Evolutionary conservation across 1,140 invertebrate genomes (phyloP), one percentile per base, ranked within the genome.

Genomic region (Agrypnia vestita): DNA sequence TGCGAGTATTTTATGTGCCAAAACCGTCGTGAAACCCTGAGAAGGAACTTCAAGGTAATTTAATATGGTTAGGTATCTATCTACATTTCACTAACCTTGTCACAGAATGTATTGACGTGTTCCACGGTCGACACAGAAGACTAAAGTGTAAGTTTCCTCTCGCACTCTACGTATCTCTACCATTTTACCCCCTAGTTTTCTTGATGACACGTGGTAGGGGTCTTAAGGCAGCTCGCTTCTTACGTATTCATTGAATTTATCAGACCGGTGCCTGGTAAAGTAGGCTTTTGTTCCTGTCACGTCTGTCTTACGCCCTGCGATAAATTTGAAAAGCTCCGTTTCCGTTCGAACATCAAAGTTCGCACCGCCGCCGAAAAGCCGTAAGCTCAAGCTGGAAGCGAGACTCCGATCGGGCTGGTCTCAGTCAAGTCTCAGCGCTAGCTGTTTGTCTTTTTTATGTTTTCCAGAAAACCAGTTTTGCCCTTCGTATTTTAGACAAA

Each of bases 231-330:
- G 44, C 15, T 71, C 17, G n/a, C 71, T 80, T 76, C 76, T 81
- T 81, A 81, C 69, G 74, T 77, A 81, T 77, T 81, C 80, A 81
- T 81, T 81, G 80, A 81, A 81, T 81, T 81, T 59, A 69, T 72
- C 75, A 81, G 49, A 73, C 44, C 19, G 71, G 46, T 35, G 47
- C 51, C 17, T 55, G 43, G 21, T 55, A 17, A 73, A 43, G 62
- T 49, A 55, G 77, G 49, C 47, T 53, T 71, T 78, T 78, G 56
- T 59, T 78, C 59, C 67, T 43, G 67, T 67, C 21, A 78, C 77
- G 67, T 71, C 77, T 71, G 46, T 49, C 72, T 46, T 72, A 71
- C 67, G 49, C 35, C 67, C 49, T 53, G 77, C 19, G 62, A 78
- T 78, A n/a, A 61, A 72, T 72, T 78, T 47, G 56, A 72, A 78